A percentile compares a stretch with the other conserved stretches of the same genome.
Evolutionary conservation across 2,113 vertebrate species (phyloP).

Genomic region (Boulengeromyrus knoepffleri): DNA sequence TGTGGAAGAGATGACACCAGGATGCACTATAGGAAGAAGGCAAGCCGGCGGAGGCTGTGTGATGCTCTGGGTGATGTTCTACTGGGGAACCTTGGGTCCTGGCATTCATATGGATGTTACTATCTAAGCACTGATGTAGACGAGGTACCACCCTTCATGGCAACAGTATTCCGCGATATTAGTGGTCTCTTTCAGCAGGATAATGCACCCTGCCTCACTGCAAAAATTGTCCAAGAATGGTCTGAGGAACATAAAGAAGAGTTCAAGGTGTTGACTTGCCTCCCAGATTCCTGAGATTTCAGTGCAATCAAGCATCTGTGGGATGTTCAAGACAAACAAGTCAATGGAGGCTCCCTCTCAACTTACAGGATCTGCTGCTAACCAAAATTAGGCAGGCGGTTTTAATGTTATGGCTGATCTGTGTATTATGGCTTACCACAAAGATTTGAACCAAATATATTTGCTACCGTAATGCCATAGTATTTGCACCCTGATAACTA

Average conservation of each 20-base stretch:
- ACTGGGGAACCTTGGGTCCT: no score
- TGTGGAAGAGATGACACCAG: not conserved
- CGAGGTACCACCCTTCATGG: no score
- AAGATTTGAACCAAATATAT: not conserved
- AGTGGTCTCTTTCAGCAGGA: not conserved
- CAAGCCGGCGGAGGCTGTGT: not conserved
- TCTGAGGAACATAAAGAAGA: no score
- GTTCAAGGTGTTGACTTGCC: no score
- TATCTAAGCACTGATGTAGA: no score
- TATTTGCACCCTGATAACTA: not conserved
- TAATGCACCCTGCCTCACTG: not conserved
- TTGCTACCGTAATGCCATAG: not conserved
- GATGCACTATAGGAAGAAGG: not conserved
- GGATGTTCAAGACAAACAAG: not conserved
- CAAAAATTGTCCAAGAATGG: not conserved
- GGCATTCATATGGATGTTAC: no score
- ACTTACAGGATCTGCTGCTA: not conserved
- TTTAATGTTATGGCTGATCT: not conserved
- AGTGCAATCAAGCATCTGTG: not conserved
- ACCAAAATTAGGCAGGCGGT: not conserved
- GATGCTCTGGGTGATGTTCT: not conserved
- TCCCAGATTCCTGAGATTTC: not conserved
- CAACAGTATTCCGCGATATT: no score
- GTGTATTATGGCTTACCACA: not conserved
- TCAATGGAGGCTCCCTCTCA: not conserved